Evolutionary conservation across 2,797 vertebrate genomes (phyloP).

Genomic region (Aphelocoma californica): DNA sequence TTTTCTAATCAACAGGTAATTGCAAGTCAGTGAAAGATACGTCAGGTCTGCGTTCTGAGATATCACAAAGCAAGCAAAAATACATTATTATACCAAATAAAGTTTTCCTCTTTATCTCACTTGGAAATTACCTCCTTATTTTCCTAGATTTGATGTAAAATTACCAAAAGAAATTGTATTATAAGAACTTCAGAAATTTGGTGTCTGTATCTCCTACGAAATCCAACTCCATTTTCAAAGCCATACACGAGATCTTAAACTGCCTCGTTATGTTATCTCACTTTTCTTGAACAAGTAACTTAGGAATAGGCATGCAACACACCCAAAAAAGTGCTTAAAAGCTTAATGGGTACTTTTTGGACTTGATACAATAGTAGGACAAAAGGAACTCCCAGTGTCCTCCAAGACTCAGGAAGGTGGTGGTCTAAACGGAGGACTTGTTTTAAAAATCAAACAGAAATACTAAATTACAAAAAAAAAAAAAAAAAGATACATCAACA

Average conservation of each 20-base stretch:
- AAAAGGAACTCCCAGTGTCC: background rate
- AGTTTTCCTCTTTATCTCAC: background rate
- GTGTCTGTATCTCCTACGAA: fast-evolving
- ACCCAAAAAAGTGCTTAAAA: background rate
- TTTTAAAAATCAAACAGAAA: background rate
- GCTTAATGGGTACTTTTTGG: background rate
- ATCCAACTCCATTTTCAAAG: background rate
- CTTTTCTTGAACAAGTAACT: background rate
- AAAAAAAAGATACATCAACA: background rate
- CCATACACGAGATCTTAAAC: background rate
- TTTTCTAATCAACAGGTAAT: background rate
- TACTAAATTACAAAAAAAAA: background rate
- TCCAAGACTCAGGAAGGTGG: background rate
- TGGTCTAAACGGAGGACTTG: background rate
- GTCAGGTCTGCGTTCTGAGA: background rate
- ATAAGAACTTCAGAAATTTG: background rate
- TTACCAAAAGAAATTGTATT: background rate
- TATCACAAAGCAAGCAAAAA: background rate
- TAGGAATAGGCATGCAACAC: background rate
- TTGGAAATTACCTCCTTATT: background rate
- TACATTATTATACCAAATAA: background rate
- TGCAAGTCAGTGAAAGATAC: background rate
- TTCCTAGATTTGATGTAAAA: background rate
- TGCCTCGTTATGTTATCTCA: background rate
- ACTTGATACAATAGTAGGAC: background rate